Evolutionary conservation across 2,113 vertebrate species (phyloP), one percentile per base, ranked within the genome.

Genomic region (Potamarius usumacintae): DNA sequence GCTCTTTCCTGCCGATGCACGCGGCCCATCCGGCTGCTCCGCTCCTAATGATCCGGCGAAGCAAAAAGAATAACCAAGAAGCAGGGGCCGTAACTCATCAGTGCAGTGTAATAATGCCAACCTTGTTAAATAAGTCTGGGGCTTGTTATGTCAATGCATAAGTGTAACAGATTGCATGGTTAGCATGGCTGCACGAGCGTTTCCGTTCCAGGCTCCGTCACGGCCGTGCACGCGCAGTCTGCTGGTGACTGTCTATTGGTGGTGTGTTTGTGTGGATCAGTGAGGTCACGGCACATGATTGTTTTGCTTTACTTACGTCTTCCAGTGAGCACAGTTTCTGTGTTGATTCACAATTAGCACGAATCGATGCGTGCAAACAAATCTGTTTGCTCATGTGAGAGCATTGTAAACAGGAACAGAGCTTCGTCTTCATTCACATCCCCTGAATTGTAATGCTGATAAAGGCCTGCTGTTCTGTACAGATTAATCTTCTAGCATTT

Each of bases 11-110:
- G 90, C 90, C 89, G 80, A 78, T 83, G 91, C 89, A 85, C 82
- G 85, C 76, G 55, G 84, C 90, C 84, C 27, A 89, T 91, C 92
- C 85, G 85, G 92, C 93, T 92, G 94, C 95, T 93, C 94, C 92
- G 91, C 89, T 92, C 89, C 93, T 95, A 96, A 95, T 94, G 94
- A 96, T 94, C 93, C 91, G 89, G 93, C 91, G 86, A 90, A 93
- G 91, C 88, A 91, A 88, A 94, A 95, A 94, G 94, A 95, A 94
- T 94, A 94, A 94, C 91, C 86, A 86, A 90, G 91, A 92, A 87
- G 27, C 88, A 86, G 83, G 85, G 91, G 92, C 93, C 90, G 91
- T 94, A 94, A 94, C 92, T 95, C 94, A 95, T 88, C 89, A 91
- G 90, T 89, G 85, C 87, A 89, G 89, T 89, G 91, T 90, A 88